Percentiles rank a stretch among this genome's conserved stretches.
These are phyloP conservation scores for Gopherus flavomarginatus DNA, from an alignment of 2,113 vertebrate species.

Conservation along the genomic window DNA sequence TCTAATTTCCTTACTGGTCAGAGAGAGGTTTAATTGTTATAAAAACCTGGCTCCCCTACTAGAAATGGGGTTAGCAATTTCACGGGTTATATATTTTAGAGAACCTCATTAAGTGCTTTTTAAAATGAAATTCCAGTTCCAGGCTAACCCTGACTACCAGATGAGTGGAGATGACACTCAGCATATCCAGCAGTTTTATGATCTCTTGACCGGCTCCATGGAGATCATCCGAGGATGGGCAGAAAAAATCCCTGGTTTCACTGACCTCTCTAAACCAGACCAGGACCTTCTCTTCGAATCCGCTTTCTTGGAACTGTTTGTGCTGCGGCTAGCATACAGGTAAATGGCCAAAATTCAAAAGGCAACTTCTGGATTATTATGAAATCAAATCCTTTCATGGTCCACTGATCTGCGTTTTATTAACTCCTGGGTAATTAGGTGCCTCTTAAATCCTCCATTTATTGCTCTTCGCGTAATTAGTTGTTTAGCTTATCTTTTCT, in stretches of 20 bases:
- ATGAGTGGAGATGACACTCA: conserved; percentile 97
- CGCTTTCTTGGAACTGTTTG: conserved; percentile 97
- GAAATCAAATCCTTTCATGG: conserved; percentile 79
- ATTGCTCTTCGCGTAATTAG: conserved; percentile 88
- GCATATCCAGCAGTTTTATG: conserved; percentile 99
- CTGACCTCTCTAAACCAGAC: conserved; percentile 92
- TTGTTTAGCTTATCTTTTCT: conserved; percentile 79
- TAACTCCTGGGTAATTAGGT: conserved; percentile 88
- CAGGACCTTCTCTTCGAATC: conserved; percentile 98
- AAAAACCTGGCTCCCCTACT: conserved; percentile 80
- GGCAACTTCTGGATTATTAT: conserved; percentile 42
- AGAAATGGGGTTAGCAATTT: conserved; percentile 89
- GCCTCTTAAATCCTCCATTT: conserved; percentile 88
- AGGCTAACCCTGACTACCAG: conserved; percentile 98
- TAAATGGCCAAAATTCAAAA: conserved; percentile 55
- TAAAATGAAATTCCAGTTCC: conserved; percentile 96
- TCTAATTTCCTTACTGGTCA: conserved; percentile 86
- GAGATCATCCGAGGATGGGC: conserved; percentile 99
- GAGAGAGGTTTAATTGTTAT: conserved; percentile 86
- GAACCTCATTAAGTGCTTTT: conserved; percentile 91
- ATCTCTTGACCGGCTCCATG: conserved; percentile 99
- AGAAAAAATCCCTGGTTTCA: conserved; percentile 95
- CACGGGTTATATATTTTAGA: conserved; percentile 94
- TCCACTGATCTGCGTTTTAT: conserved; percentile 85
- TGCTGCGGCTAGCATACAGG: conserved; percentile 97